Evolutionary conservation across 2,888 invertebrate genomes (phyloP).

Genomic region (Callosobruchus maculatus): DNA sequence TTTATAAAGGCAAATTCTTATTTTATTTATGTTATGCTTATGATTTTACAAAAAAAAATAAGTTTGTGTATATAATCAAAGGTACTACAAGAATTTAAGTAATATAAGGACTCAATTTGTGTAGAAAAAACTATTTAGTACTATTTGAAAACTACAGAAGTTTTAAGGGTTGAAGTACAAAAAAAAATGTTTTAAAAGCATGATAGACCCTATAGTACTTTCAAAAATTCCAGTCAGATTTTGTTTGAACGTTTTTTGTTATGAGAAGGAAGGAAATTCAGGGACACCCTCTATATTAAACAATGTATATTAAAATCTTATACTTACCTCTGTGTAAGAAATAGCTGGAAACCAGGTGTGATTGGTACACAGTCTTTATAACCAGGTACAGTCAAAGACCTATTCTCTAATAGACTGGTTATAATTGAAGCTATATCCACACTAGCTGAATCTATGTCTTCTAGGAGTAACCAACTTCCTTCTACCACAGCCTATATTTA

Average conservation of each 20-base stretch:
- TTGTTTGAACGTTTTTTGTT: not conserved
- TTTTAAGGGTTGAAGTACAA: too few species aligned
- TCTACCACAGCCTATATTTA: slow-evolving; percentile 66
- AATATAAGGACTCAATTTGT: too few species aligned
- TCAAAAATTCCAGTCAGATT: too few species aligned
- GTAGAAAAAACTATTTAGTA: too few species aligned
- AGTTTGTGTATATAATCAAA: too few species aligned
- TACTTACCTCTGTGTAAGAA: slow-evolving; percentile 78
- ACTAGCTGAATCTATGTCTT: slow-evolving; percentile 93
- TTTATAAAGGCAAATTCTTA: too few species aligned
- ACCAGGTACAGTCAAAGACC: slow-evolving; percentile 80
- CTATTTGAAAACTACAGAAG: too few species aligned
- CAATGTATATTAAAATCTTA: not conserved
- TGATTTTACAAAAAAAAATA: too few species aligned
- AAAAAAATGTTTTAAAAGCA: too few species aligned
- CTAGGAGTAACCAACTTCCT: slow-evolving; percentile 89
- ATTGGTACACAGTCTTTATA: slow-evolving; percentile 79
- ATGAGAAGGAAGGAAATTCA: slow-evolving; percentile 1
- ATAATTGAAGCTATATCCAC: slow-evolving; percentile 89
- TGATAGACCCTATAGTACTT: too few species aligned
- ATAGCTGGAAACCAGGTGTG: slow-evolving; percentile 84
- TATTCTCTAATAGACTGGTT: slow-evolving; percentile 79
- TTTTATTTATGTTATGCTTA: too few species aligned
- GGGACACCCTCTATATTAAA: not conserved
- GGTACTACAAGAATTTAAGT: too few species aligned